A percentile compares a stretch with the other conserved stretches of the same genome.
Conservation (phyloP, 1,140 invertebrate species). For the Marisa cornuarietis region DNA sequence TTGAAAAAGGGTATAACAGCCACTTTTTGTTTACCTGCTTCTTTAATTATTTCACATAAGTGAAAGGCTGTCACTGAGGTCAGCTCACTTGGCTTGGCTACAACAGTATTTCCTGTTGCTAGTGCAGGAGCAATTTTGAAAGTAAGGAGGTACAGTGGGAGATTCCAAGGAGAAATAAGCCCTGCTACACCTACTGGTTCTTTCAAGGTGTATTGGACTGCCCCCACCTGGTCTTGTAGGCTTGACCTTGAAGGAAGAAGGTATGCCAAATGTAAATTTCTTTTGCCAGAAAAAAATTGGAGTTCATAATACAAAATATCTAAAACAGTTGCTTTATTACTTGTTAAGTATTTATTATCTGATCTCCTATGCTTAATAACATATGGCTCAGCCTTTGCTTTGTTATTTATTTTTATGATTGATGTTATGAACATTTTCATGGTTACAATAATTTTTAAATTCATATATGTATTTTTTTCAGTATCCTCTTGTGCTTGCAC, state of each 20-base stretch:
- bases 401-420: too few relatives aligned
- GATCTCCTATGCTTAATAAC: too few relatives aligned
- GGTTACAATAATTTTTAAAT: too few relatives aligned
- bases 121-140: constrained; percentile 73
- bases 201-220: constrained; percentile 68
- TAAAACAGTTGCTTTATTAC: too few relatives aligned
- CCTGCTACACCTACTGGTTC: constrained; percentile 71
- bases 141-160: constrained; percentile 72
- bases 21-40: constrained; percentile 65
- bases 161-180: constrained; percentile 73
- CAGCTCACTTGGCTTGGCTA: constrained; percentile 74
- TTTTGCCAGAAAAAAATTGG: not conserved
- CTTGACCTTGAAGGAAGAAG: constrained; percentile 5
- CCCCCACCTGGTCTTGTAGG: constrained; percentile 5
- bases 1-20: too few relatives aligned
- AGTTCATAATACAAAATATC: too few relatives aligned
- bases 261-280: not conserved
- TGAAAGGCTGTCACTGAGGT: constrained; percentile 72
- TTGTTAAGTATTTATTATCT: too few relatives aligned
- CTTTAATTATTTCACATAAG: constrained; percentile 68
- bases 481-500: too few relatives aligned
- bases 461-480: too few relatives aligned
- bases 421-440: too few relatives aligned
- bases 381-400: too few relatives aligned
- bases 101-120: constrained; percentile 72